phyloP scores from a whole-genome alignment of 2,113 vertebrate genomes.

The Pseudorhombus dupliciocellatus region DNA sequence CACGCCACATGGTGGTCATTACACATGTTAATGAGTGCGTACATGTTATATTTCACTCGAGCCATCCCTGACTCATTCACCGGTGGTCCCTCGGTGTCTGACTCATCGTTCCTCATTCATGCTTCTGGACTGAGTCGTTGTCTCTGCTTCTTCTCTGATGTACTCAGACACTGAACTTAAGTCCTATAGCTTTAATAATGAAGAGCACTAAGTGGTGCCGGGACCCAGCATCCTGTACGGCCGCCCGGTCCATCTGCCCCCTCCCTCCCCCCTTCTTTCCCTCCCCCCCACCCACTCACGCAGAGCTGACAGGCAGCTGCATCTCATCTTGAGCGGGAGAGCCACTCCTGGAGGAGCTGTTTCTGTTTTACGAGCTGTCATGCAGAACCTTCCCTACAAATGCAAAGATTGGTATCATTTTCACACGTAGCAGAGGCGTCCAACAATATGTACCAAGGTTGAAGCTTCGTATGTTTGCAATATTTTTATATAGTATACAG shows the following conservation, averaged over 20 bases:
- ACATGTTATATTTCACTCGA: conserved; percentile 3
- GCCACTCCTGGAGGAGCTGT: conserved; percentile 42
- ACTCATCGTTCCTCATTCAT: conserved; percentile 59
- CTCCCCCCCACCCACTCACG: conserved; percentile 49
- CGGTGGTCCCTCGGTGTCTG: conserved; percentile 35
- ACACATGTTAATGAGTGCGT: background rate
- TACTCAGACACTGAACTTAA: conserved; percentile 20
- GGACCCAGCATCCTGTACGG: conserved; percentile 52
- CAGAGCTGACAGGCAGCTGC: conserved; percentile 73
- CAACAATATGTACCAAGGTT: background rate
- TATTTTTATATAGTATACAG: too few species aligned
- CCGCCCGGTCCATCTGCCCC: conserved; percentile 56
- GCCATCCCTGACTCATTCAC: conserved; percentile 33
- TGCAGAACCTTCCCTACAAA: background rate
- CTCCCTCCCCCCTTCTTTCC: conserved; percentile 21
- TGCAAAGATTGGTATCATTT: background rate
- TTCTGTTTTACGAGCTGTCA: conserved; percentile 22
- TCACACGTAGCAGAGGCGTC: background rate
- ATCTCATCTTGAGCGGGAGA: conserved; percentile 62
- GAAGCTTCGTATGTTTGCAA: too few species aligned
- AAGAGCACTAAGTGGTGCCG: conserved; percentile 58
- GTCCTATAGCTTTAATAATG: conserved; percentile 40
- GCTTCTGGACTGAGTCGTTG: conserved; percentile 47
- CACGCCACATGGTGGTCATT: background rate
- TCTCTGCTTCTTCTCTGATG: conserved; percentile 27